Percentiles rank a stretch among this genome's conserved stretches.
Conservation (phyloP, 1,140 invertebrate species). For the Trachymyrmex septentrionalis region DNA sequence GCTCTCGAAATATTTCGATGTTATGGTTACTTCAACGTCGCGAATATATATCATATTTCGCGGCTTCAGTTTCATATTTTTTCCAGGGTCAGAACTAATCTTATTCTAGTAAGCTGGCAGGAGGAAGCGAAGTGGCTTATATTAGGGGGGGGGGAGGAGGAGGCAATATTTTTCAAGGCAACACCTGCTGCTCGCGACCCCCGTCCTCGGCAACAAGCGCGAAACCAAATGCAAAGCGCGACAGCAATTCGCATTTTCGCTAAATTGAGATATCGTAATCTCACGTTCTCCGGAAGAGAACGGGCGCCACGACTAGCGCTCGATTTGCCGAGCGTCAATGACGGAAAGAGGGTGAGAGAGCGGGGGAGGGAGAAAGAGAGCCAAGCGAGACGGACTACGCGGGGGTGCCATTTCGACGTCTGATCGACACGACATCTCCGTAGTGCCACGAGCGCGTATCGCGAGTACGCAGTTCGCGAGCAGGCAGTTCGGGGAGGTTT, state of each 20-base stretch:
- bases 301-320: not conserved
- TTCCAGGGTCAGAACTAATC: constrained; percentile 8
- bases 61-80: not conserved
- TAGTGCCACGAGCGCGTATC: constrained; percentile 1
- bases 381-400: not conserved
- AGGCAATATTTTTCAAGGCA: constrained; percentile 14
- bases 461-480: constrained; percentile 22
- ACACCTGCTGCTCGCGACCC: constrained; percentile 17
- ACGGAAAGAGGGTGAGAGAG: not conserved
- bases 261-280: not conserved
- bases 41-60: not conserved
- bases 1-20: constrained; percentile 4
- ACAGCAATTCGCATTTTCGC: not conserved
- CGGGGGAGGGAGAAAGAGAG: not conserved
- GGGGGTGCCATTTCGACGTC: constrained; percentile 35
- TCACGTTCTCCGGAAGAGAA: constrained; percentile 27
- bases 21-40: not conserved
- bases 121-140: not conserved
- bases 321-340: constrained; percentile 18
- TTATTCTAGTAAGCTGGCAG: not conserved
- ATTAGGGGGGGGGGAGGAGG: not conserved
- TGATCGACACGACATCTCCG: constrained; percentile 45
- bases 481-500: not conserved
- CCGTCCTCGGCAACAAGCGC: not conserved
- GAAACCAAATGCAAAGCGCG: constrained; percentile 13